phyloP scores from a whole-genome alignment of 2,113 vertebrate genomes.

The Mixornis gularis region DNA sequence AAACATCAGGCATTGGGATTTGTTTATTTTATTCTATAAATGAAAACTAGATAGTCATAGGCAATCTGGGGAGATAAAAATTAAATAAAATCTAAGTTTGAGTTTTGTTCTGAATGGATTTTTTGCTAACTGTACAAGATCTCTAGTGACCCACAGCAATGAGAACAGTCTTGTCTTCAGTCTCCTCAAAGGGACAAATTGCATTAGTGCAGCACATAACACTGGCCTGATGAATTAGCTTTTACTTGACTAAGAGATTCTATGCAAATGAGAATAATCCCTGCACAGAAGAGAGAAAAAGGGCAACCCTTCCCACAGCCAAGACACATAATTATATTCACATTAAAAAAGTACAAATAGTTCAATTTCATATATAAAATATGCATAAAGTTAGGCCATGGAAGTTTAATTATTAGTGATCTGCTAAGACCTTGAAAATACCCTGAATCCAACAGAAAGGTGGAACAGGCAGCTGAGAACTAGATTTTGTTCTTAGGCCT shows the following conservation, averaged over 20 bases:
- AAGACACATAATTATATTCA: neutral
- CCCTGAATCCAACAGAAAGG: neutral
- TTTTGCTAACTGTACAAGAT: neutral
- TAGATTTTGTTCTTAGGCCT: neutral
- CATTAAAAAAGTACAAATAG: neutral
- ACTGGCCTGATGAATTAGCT: neutral
- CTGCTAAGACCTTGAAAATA: neutral
- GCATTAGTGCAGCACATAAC: neutral
- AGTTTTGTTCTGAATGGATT: neutral
- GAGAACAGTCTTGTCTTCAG: neutral
- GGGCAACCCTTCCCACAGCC: neutral
- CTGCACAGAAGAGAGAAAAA: neutral
- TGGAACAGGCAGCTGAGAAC: neutral
- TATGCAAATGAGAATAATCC: neutral
- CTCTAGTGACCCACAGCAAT: neutral
- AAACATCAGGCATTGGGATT: neutral
- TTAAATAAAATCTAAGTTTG: neutral
- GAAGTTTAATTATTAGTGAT: neutral
- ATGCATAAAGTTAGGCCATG: neutral
- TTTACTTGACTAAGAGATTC: neutral
- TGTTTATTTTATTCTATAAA: neutral
- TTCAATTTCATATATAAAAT: neutral
- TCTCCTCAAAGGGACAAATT: neutral
- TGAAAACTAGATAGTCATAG: neutral
- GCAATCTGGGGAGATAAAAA: neutral